Conservation (phyloP, 2,797 vertebrate species). For the Crenichthys baileyi region DNA sequence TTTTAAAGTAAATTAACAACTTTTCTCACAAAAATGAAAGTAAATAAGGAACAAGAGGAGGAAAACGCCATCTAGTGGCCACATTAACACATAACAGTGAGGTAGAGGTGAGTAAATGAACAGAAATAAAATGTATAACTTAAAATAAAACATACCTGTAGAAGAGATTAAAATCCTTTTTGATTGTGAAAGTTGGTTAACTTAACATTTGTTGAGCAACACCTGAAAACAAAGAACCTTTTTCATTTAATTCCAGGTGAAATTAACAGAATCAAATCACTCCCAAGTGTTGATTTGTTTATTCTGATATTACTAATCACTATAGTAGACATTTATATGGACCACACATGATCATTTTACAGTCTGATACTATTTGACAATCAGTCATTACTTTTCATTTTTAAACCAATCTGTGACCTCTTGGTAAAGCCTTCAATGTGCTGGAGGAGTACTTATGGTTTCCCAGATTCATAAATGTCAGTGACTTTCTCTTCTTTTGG, state of each 20-base stretch:
- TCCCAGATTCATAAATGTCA: neutral
- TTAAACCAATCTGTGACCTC: neutral
- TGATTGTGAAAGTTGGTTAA: neutral
- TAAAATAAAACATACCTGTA: too few species aligned
- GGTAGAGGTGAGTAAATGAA: too few species aligned
- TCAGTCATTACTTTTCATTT: neutral
- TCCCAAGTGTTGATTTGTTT: neutral
- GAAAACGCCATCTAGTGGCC: too few species aligned
- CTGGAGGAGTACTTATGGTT: neutral
- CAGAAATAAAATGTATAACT: too few species aligned
- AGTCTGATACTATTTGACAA: neutral
- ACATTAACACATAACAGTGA: too few species aligned
- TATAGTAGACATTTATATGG: neutral
- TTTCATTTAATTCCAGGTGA: neutral
- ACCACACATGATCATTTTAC: neutral
- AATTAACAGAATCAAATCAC: neutral
- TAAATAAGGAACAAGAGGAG: too few species aligned
- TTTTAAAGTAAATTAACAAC: too few species aligned
- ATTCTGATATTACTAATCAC: neutral
- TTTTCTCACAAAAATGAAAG: too few species aligned
- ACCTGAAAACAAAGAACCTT: neutral
- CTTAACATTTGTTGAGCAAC: neutral
- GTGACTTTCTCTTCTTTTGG: too few species aligned
- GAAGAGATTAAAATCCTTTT: too few species aligned
- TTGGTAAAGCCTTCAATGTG: neutral